Conservation (phyloP, 1,140 invertebrate species). For the Aphaenogaster ashmeadi region DNA sequence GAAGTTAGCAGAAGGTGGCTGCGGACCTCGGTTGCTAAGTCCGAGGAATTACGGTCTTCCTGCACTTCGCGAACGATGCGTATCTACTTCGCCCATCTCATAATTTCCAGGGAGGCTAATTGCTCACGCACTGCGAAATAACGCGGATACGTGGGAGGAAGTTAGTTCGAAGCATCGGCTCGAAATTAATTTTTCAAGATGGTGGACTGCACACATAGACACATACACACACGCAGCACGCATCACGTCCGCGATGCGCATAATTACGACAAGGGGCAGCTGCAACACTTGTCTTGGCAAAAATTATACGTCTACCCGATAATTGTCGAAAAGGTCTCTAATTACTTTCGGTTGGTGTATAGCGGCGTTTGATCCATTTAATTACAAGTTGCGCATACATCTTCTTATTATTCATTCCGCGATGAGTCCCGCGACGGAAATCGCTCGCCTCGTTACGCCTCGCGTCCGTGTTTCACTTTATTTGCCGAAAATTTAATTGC, state of each 20-base stretch:
- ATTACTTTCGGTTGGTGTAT: conserved; percentile 45
- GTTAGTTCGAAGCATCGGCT: conserved; percentile 56
- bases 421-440: background rate
- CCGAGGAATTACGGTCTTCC: conserved; percentile 76
- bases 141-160: conserved; percentile 40
- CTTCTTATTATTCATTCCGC: conserved; percentile 27
- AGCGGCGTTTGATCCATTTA: conserved; percentile 46
- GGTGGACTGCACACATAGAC: background rate
- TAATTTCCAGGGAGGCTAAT: conserved; percentile 70
- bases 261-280: conserved; percentile 39
- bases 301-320: conserved; percentile 59
- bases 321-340: conserved; percentile 58
- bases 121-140: conserved; percentile 73
- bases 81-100: conserved; percentile 72
- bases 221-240: conserved; percentile 29
- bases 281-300: conserved; percentile 45
- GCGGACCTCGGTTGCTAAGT: conserved; percentile 73
- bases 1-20: conserved; percentile 71
- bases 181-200: conserved; percentile 63
- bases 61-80: conserved; percentile 75
- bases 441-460: background rate
- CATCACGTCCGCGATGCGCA: conserved; percentile 38
- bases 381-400: conserved; percentile 19
- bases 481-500: conserved; percentile 20
- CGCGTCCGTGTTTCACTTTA: background rate